A percentile compares a stretch with the other conserved stretches of the same genome.
Conservation (phyloP, 2,113 vertebrate species). For the Numida meleagris region DNA sequence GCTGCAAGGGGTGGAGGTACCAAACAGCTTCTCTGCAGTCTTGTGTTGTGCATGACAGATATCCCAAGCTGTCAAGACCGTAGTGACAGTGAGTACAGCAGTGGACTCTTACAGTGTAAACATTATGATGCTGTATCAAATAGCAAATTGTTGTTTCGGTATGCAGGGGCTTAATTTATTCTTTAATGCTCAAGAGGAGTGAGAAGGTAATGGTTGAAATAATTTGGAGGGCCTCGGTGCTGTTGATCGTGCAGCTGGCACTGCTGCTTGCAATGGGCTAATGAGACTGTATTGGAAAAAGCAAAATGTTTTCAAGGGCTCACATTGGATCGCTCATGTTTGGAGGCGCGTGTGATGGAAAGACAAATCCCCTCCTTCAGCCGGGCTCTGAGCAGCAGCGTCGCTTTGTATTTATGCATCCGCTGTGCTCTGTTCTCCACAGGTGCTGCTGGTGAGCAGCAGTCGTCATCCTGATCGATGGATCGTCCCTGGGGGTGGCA, state of each 20-base stretch:
- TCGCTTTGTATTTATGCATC: background rate
- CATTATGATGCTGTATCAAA: background rate
- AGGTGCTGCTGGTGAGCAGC: conserved; percentile 98
- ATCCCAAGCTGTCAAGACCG: accelerated
- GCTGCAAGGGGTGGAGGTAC: background rate
- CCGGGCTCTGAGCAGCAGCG: accelerated
- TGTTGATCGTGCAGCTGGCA: background rate
- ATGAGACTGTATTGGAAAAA: background rate
- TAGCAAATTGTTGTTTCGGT: background rate
- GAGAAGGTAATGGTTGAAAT: background rate
- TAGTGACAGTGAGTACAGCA: background rate
- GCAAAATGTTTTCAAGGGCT: background rate
- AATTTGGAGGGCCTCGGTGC: background rate
- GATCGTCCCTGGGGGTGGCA: conserved; percentile 98
- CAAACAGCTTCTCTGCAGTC: background rate
- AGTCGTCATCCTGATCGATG: conserved; percentile 97
- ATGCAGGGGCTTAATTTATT: background rate
- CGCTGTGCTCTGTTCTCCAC: background rate
- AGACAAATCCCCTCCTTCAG: background rate
- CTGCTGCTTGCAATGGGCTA: background rate
- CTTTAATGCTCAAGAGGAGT: accelerated
- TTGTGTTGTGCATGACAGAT: background rate
- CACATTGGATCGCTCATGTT: accelerated
- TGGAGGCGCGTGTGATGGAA: background rate
- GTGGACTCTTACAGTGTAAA: accelerated